Evolutionary conservation across 2,888 invertebrate genomes (phyloP), one percentile per base, ranked within the genome.

Genomic region (Drosophila cognata): DNA sequence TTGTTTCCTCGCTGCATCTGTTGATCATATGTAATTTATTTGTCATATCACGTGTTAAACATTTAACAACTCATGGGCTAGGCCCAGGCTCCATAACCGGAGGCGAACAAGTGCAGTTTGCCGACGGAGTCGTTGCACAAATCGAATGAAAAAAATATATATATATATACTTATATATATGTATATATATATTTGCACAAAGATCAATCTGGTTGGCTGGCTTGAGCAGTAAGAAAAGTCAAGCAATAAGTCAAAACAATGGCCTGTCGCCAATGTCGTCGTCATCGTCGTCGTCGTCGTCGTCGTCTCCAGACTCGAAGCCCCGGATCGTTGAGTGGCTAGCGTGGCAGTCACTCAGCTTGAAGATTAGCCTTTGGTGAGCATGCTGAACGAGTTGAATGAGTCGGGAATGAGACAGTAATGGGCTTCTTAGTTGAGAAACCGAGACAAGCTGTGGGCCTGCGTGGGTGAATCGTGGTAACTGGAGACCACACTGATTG

Each of bases 11-110:
- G 77, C 68, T 75, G 76, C 71, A 77, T 87, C 79, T 77, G 90
- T 72, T 79, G 90, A 88, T 87, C 87, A 86, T 82, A 84, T 92
- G 92, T 91, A 92, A 92, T 92, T 92, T 92, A 92, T 92, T 92
- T 92, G 92, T 92, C 92, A 91, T 92, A 92, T 91, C 91, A 92
- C 89, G 92, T 92, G 92, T 92, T 92, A 91, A 92, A 92, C 92
- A 92, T 92, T 91, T 89, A 91, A 89, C 91, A 86, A 85, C 89
- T 85, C 82, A 84, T 86, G 82, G 85, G 89, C 89, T 85, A 84
- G 87, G 87, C 84, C 43, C 74, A 56, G 65, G 64, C 62, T 56
- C 68, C 76, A 75, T 71, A 82, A 71, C 84, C 73, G 65, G 71
- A 82, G 83, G 75, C 82, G 56, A 80, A 71, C 74, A 81, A 84